These are phyloP conservation scores for Reinhardtius hippoglossoides DNA, from an alignment of 2,113 vertebrate genomes.

Conservation along the genomic window DNA sequence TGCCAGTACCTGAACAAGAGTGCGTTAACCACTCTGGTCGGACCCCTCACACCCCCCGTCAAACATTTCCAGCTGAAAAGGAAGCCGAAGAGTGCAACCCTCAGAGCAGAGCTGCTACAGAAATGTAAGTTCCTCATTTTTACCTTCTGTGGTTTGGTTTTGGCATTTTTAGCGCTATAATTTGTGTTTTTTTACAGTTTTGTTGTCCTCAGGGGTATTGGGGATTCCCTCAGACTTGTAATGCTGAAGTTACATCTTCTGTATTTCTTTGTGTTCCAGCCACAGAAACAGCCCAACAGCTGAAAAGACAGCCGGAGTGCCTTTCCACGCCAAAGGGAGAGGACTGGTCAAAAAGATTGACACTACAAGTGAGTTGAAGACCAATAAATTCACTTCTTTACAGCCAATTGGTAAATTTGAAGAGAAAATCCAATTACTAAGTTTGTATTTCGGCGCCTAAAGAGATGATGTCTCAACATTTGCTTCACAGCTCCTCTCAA, in stretches of 20 bases:
- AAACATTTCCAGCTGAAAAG: slow-evolving; percentile 98
- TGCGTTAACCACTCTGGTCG: slow-evolving; percentile 93
- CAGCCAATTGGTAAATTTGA: too few species aligned
- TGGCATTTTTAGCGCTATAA: not conserved
- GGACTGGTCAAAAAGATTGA: slow-evolving; percentile 98
- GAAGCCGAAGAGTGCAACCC: slow-evolving; percentile 98
- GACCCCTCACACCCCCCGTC: slow-evolving; percentile 94
- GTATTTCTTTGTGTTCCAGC: slow-evolving; percentile 77
- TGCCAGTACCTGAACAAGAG: slow-evolving; percentile 98
- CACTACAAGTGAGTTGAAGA: slow-evolving; percentile 87
- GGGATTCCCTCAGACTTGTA: not conserved
- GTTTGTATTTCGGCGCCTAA: too few species aligned
- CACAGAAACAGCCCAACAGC: slow-evolving; percentile 95
- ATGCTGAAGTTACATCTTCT: not conserved
- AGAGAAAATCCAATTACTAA: too few species aligned
- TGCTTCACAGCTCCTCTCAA: slow-evolving; percentile 90
- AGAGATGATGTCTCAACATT: not conserved
- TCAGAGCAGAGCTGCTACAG: slow-evolving; percentile 95
- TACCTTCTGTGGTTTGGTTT: not conserved
- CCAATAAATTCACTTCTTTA: too few species aligned
- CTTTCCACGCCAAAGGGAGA: slow-evolving; percentile 97
- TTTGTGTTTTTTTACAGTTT: too few species aligned
- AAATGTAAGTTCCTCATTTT: slow-evolving; percentile 87
- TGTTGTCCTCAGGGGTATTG: not conserved
- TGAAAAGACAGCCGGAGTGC: slow-evolving; percentile 97